Percentiles rank a stretch among this genome's conserved stretches.
phyloP scores from a whole-genome alignment of 1,140 invertebrate species.

The Lordiphosa mommai region DNA sequence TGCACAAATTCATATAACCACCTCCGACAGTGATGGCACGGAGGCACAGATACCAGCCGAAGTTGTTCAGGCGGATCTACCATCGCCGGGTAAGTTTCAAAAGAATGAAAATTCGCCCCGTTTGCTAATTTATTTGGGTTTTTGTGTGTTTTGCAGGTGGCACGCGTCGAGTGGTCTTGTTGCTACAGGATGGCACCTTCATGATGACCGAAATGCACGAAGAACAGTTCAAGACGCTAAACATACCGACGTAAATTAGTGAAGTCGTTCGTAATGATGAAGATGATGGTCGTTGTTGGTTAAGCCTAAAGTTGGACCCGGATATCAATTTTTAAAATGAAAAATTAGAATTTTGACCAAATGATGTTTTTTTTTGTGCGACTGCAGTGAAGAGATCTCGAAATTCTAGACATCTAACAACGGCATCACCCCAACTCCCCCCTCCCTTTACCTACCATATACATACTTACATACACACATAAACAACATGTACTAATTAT shows the following conservation, averaged over 20 bases:
- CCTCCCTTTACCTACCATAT: too few species aligned
- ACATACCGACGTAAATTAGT: constrained; percentile 78
- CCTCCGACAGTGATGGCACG: constrained; percentile 81
- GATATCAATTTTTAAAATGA: too few species aligned
- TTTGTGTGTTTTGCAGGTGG: constrained; percentile 82
- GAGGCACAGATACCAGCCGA: constrained; percentile 89
- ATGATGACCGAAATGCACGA: constrained; percentile 92
- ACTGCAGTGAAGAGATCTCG: too few species aligned
- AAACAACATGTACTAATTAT: too few species aligned
- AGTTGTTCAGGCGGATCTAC: constrained; percentile 89
- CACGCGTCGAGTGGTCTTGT: constrained; percentile 88
- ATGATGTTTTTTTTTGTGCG: too few species aligned
- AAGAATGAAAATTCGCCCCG: not conserved
- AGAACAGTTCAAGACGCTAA: constrained; percentile 88
- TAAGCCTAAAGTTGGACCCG: too few species aligned
- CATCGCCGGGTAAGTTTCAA: constrained; percentile 85
- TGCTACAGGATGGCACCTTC: constrained; percentile 89
- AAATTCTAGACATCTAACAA: too few species aligned
- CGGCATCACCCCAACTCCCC: too few species aligned
- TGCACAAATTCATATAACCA: constrained; percentile 75
- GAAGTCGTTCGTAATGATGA: too few species aligned
- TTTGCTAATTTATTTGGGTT: not conserved
- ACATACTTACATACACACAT: too few species aligned
- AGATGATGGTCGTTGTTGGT: too few species aligned
- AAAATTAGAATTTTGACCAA: too few species aligned